Evolutionary conservation across 2,888 invertebrate species (phyloP).

Genomic region (Dastarcus helophoroides): DNA sequence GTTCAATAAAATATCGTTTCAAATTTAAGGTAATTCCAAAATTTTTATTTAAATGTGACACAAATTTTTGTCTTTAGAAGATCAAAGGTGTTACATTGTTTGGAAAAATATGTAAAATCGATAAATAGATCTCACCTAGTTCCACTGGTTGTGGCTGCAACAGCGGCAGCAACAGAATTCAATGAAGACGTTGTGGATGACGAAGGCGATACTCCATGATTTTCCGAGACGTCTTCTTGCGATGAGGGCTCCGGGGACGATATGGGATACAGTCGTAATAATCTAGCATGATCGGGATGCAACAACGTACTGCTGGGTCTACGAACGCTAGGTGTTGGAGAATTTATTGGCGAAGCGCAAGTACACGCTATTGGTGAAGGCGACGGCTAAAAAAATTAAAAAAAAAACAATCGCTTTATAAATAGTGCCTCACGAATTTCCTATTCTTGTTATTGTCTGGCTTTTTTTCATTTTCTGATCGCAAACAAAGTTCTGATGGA

Average conservation of each 20-base stretch:
- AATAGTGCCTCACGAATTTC: no score
- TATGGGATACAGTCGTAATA: conserved; percentile 40
- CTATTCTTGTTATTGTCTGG: no score
- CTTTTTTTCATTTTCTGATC: no score
- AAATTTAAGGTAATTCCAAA: no score
- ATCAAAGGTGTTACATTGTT: no score
- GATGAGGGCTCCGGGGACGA: conserved; percentile 38
- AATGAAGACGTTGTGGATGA: conserved; percentile 47
- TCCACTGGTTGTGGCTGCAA: conserved; percentile 24
- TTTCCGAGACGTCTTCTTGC: conserved; percentile 36
- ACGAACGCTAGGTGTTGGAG: conserved; percentile 34
- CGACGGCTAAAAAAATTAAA: conserved; percentile 37
- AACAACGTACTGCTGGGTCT: conserved; percentile 49
- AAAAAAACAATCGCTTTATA: no score
- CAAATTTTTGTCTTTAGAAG: no score
- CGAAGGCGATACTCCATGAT: conserved; percentile 36
- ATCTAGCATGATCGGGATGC: conserved; percentile 58
- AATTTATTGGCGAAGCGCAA: conserved; percentile 30
- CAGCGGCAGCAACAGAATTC: conserved; percentile 39
- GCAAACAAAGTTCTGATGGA: no score
- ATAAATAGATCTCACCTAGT: no score
- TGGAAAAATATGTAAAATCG: no score
- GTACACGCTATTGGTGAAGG: conserved; percentile 39
- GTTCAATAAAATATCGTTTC: no score
- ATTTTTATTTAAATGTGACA: no score